Evolutionary conservation across 2,888 invertebrate species (phyloP).

Genomic region (Drosophila mulleri): DNA sequence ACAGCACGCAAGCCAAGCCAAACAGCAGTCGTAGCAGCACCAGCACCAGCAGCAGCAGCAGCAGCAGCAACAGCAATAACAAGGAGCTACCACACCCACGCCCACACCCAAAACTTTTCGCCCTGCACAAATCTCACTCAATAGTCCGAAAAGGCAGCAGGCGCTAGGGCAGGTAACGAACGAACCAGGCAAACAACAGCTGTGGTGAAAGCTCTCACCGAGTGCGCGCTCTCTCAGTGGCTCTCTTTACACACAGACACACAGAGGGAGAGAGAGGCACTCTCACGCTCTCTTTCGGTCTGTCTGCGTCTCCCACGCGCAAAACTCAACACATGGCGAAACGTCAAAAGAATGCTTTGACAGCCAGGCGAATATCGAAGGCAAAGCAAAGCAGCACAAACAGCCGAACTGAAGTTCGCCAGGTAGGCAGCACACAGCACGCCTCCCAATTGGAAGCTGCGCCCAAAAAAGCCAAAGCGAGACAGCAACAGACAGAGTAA

Average conservation of each 20-base stretch:
- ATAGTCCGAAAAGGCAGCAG: constrained; percentile 68
- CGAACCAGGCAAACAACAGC: constrained; percentile 45
- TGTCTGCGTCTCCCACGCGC: constrained; percentile 35
- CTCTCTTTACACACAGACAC: neutral
- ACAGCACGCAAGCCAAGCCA: constrained; percentile 54
- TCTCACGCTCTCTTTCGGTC: constrained; percentile 6
- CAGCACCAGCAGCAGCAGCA: constrained; percentile 9
- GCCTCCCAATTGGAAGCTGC: constrained; percentile 56
- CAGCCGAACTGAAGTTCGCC: constrained; percentile 59
- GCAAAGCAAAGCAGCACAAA: constrained; percentile 38
- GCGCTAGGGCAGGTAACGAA: constrained; percentile 53
- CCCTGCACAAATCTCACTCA: constrained; percentile 63
- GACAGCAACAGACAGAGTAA: neutral
- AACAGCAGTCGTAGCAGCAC: constrained; percentile 4
- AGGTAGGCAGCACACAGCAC: constrained; percentile 47
- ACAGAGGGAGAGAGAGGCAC: neutral
- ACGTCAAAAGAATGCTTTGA: constrained; percentile 69
- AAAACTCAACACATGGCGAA: constrained; percentile 67
- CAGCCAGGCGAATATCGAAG: constrained; percentile 53
- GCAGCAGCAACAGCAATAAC: constrained; percentile 22
- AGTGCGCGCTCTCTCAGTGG: neutral
- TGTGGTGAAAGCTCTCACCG: constrained; percentile 56
- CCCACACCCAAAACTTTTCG: constrained; percentile 18
- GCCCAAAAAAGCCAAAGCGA: constrained; percentile 10
- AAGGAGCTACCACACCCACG: constrained; percentile 53